These are phyloP conservation scores for Muschampia plurimacula DNA, from an alignment of 2,888 invertebrate genomes.

Conservation along the genomic window DNA sequence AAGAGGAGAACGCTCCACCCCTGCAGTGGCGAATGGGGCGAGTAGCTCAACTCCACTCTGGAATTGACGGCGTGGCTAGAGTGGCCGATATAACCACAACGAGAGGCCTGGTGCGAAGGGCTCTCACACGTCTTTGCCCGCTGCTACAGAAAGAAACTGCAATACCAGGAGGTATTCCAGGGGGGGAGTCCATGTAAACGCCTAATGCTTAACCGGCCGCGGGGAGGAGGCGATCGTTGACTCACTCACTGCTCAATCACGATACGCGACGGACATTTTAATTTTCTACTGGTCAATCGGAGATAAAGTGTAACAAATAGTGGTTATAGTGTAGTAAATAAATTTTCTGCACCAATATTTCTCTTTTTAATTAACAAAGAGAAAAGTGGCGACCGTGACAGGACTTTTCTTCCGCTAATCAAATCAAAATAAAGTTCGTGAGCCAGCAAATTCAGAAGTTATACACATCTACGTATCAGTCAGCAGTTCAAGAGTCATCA, in stretches of 20 bases:
- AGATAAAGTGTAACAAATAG: no score
- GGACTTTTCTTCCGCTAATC: no score
- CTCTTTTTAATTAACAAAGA: background rate
- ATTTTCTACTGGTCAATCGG: no score
- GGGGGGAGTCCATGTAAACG: constrained; percentile 12
- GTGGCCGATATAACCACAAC: background rate
- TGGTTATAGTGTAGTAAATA: background rate
- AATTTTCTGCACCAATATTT: background rate
- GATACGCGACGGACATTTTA: background rate
- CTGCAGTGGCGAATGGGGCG: constrained; percentile 8
- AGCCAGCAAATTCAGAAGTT: no score
- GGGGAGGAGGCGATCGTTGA: background rate
- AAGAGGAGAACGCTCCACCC: background rate
- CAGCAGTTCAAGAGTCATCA: background rate
- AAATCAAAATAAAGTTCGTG: no score
- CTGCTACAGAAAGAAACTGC: background rate
- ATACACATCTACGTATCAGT: background rate
- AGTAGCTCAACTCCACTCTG: background rate
- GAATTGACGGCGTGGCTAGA: constrained; percentile 6
- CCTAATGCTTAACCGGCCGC: background rate
- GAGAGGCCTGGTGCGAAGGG: background rate
- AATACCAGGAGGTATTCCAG: constrained; percentile 14
- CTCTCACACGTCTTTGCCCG: background rate
- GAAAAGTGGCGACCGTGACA: no score
- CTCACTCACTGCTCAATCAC: background rate